Base-by-base conservation (phyloP, 2,797 vertebrate genomes). In the Sylvia borin region DNA sequence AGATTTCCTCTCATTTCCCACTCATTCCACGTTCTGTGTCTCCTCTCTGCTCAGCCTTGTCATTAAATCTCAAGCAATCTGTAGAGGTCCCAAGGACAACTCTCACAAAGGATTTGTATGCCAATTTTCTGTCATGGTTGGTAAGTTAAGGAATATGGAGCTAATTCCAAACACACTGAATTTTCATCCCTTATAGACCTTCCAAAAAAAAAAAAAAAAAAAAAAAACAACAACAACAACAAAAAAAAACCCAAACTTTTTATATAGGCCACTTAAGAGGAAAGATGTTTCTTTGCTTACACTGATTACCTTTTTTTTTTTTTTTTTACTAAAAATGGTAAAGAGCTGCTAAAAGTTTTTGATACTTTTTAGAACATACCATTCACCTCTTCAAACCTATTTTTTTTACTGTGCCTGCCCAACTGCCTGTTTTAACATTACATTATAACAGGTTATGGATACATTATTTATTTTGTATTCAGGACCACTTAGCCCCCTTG, bases 301-400 rank as follows among this genome's bases (percentile, higher is more conserved):
- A 13, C 3, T 34, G 12, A 66, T 90, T 75, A 88, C n/a, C 4
- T 70, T 38, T n/a, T 38, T 76, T 90, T 38, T n/a, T 38, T 76
- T 90, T 48, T 50, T 84, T 80, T 31, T 70, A 40, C 32, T 51
- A 45, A 91, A 77, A 20, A 29, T 47, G 16, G 27, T 75, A 84
- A 66, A 78, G n/a, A 90, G 73, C 72, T 88, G 75, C 26, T 88
- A 58, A 43, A 88, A 73, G 4, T 55, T 96, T 95, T 91, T 87
- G 38, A 21, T 67, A 31, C 34, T 92, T 95, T 91, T 91, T 80
- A 36, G 81, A 84, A 71, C 10, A 75, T 80, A 34, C 62, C 75
- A 62, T 54, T 91, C 92, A 87, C 47, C 58, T 92, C 82, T 95
- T 95, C 68, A 92, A 36, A 64, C 8, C 5, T 66, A 18, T 20